Conservation (phyloP, 2,113 vertebrate species). For the Ptilorrhoa leucosticta region DNA sequence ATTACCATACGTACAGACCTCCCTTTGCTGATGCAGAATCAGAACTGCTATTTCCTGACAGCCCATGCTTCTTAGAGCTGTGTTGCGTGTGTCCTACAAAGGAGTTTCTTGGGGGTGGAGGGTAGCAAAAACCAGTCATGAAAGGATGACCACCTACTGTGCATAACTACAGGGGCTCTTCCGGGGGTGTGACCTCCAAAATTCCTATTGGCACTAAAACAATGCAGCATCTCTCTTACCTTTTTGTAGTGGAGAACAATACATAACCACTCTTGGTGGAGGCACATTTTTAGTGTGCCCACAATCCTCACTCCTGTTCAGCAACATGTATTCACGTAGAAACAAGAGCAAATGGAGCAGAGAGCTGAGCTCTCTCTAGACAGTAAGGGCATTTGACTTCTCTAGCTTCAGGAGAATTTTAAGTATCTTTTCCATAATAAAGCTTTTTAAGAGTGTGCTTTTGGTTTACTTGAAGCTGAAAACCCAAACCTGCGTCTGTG, state of each 20-base stretch:
- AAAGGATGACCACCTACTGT: background rate
- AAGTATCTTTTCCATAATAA: background rate
- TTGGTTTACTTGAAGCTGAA: background rate
- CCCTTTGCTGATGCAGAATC: background rate
- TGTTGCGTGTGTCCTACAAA: background rate
- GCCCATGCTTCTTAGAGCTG: background rate
- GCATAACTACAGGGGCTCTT: background rate
- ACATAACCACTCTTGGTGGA: background rate
- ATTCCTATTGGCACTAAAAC: background rate
- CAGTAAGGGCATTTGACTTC: background rate
- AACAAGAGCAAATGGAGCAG: background rate
- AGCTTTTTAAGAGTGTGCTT: background rate
- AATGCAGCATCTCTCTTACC: background rate
- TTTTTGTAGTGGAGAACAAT: background rate
- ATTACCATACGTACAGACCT: constrained; percentile 17
- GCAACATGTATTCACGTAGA: background rate
- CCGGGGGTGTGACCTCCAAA: background rate
- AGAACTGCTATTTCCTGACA: background rate
- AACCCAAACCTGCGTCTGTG: background rate
- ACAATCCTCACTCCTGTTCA: background rate
- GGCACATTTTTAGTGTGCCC: background rate
- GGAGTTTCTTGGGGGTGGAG: background rate
- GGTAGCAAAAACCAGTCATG: background rate
- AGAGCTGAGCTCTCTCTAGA: background rate
- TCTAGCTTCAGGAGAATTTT: background rate